These are phyloP conservation scores for Rhinogobio ventralis DNA, from an alignment of 2,797 vertebrate species.

Conservation along the genomic window DNA sequence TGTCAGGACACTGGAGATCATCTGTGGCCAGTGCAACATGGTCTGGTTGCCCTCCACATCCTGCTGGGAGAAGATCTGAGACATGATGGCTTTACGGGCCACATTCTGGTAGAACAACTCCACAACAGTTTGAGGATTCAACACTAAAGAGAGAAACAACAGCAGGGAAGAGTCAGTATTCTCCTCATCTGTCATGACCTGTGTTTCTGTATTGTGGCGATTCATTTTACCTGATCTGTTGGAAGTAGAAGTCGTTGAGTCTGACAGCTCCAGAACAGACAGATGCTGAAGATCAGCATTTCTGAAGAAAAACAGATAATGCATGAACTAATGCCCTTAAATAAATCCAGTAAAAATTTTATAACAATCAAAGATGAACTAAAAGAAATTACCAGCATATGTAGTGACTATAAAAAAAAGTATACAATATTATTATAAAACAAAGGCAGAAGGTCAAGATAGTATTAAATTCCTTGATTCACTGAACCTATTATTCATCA, in stretches of 20 bases:
- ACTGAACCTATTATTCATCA: background rate
- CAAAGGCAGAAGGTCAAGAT: background rate
- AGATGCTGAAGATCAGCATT: slow-evolving; percentile 95
- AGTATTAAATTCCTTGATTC: background rate
- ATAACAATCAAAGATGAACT: background rate
- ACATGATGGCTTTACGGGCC: slow-evolving; percentile 84
- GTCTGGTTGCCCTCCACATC: slow-evolving; percentile 74
- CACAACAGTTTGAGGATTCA: slow-evolving; percentile 88
- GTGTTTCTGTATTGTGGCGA: background rate
- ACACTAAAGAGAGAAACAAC: slow-evolving; percentile 62
- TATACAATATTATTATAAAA: background rate
- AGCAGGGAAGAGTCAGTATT: background rate
- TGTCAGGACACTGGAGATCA: slow-evolving; percentile 81
- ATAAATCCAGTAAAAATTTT: background rate
- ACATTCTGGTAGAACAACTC: slow-evolving; percentile 93
- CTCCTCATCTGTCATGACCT: background rate
- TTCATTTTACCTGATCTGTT: slow-evolving; percentile 81
- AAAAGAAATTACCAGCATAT: background rate
- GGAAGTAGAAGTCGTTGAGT: slow-evolving; percentile 76
- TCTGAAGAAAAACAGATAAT: slow-evolving; percentile 68
- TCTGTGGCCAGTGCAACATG: slow-evolving; percentile 85
- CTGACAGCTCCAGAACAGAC: slow-evolving; percentile 89
- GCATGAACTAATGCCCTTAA: background rate
- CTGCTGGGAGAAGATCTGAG: slow-evolving; percentile 84
- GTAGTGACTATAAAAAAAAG: background rate